Conservation (phyloP, 2,797 vertebrate species). For the Oryzias dopingdopingensis region DNA sequence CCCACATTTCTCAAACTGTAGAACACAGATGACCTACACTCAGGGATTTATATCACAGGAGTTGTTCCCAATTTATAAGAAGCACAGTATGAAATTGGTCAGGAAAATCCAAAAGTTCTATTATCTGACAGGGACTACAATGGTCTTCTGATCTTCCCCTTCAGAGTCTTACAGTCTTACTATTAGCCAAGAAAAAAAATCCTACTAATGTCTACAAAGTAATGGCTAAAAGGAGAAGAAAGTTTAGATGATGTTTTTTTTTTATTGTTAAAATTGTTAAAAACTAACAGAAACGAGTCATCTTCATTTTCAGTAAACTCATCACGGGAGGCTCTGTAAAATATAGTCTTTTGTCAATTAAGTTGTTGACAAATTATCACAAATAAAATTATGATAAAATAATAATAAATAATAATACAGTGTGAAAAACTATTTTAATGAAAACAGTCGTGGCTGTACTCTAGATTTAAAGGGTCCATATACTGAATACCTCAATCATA, state of each 20-base stretch:
- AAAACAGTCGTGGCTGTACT: too few species aligned
- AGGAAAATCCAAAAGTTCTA: too few species aligned
- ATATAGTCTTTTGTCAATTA: not conserved
- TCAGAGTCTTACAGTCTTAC: not conserved
- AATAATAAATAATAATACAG: too few species aligned
- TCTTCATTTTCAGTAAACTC: conserved; percentile 1
- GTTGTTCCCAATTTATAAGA: not conserved
- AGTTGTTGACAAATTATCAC: not conserved
- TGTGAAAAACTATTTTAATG: too few species aligned
- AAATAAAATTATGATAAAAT: too few species aligned
- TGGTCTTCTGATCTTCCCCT: not conserved
- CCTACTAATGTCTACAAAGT: not conserved
- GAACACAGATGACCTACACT: not conserved
- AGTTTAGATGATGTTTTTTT: not conserved
- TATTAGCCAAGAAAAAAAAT: conserved; percentile 9
- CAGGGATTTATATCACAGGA: not conserved
- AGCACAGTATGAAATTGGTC: too few species aligned
- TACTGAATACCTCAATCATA: not conserved
- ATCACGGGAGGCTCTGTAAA: too few species aligned
- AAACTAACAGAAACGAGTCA: not conserved
- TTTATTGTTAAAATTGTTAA: not conserved
- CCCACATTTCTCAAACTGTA: conserved; percentile 6
- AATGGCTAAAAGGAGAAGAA: not conserved
- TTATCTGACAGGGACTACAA: not conserved
- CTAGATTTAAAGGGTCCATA: too few species aligned